Evolutionary conservation across 2,888 invertebrate genomes (phyloP).

Genomic region (Ophonus ardosiacus): DNA sequence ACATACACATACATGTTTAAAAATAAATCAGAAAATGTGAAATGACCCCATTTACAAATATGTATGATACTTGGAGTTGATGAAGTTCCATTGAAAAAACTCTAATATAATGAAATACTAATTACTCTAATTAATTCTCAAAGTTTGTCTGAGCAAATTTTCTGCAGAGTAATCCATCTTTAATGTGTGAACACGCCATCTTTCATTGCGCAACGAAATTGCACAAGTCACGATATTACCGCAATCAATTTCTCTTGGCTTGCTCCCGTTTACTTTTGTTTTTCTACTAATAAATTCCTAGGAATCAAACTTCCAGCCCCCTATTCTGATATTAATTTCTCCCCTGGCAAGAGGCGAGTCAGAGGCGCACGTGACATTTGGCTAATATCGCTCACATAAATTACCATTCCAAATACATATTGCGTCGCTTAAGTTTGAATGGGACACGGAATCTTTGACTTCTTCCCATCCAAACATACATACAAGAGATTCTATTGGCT

Average conservation of each 20-base stretch:
- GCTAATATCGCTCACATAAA: constrained; percentile 59
- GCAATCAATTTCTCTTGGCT: constrained; percentile 47
- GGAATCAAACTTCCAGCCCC: constrained; percentile 52
- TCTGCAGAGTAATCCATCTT: constrained; percentile 53
- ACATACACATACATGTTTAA: no score
- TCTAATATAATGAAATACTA: no score
- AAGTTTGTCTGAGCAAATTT: constrained; percentile 21
- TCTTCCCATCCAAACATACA: background rate
- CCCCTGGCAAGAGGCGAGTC: constrained; percentile 21
- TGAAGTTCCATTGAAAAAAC: no score
- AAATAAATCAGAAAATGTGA: no score
- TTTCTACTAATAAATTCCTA: constrained; percentile 61
- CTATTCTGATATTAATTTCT: constrained; percentile 52
- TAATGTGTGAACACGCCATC: constrained; percentile 60
- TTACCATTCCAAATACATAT: constrained; percentile 57
- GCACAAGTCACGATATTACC: constrained; percentile 60
- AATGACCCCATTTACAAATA: no score
- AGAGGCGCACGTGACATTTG: constrained; percentile 55
- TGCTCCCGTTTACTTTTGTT: constrained; percentile 31
- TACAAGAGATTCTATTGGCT: background rate
- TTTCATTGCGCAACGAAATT: constrained; percentile 51
- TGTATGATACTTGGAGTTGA: no score
- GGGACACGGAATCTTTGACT: background rate
- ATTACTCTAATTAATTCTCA: no score
- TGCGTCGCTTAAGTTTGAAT: constrained; percentile 8